Evolutionary conservation across 2,797 vertebrate species (phyloP), one percentile per base, ranked within the genome.

Genomic region (Ctenosaura bakeri): DNA sequence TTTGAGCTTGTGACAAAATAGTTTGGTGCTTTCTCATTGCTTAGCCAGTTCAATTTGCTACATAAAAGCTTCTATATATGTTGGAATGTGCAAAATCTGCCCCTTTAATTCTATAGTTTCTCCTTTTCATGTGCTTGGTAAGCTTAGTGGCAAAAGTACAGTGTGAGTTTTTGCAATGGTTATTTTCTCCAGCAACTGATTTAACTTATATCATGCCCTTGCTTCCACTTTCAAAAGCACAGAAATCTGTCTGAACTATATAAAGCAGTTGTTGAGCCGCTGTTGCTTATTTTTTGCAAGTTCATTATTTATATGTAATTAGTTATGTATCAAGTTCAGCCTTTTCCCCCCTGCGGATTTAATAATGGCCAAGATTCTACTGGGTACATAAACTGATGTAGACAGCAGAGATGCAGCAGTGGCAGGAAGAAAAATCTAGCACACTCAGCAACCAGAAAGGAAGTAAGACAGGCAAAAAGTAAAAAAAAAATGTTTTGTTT

Each of bases 1-100:
- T 46, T 81, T 86, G 66, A 38, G 54, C 18, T 90, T 82, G 14
- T 64, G 84, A 78, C 54, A 81, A 82, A 50, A 7, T 71, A 79
- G 50, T 85, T 24, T 74, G 50, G 35, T 29, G 42, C 10, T 59
- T 18, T 24, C 42, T 81, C 16, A n/a, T 4, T 80, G 52, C 32
- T 4, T 38, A 83, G 24, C 32, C 1, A 84, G 32, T 18, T 42
- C 20, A 38, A 42, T 2, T 20, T 38, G 6, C 42, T 46, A 46
- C 8, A 77, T 42, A 77, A 52, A 71, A 32, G 12, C 26, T 46
- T 38, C 38, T 62, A 24, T 13, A 50, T 14, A 64, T 35, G 20
- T n/a, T 62, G 18, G n/a, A 22, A 88, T 32, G 29, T 50, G 10
- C 81, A 83, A 62, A 76, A 83, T 71, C 54, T 89, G 16, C 18